Evolutionary conservation across 2,113 vertebrate genomes (phyloP), one percentile per base, ranked within the genome.

Genomic region (Donacobius atricapilla): DNA sequence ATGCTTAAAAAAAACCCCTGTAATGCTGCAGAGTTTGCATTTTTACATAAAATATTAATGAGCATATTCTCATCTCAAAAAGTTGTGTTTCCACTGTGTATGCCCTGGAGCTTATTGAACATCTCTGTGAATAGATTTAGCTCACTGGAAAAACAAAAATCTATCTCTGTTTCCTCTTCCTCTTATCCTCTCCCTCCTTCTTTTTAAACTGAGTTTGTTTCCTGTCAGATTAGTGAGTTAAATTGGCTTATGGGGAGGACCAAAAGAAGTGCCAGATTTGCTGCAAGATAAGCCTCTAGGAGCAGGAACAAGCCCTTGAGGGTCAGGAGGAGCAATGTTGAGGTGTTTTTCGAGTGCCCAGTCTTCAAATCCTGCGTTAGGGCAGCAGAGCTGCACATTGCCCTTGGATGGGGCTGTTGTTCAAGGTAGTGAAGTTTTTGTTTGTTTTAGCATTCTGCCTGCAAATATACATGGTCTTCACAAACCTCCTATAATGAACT

Each of bases 191-290:
- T 57, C 80, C 30, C 37, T 28, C 20, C 28, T 30, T n/a, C 15
- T 66, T 90, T 94, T 80, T 58, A 60, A 92, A 93, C 63, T 37
- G 76, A 54, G 86, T 93, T 96, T 96, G 90, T 95, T 97, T 97
- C 96, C 96, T 96, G 92, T 83, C 88, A 95, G 92, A 97, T 95
- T 94, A 97, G 71, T 33, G 68, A 90, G 83, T 93, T 90, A 94
- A 96, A 92, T 50, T 93, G 85, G 75, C 19, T 93, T 90, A 73
- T 54, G 68, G 21, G 24, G 71, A 78, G 68, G 68, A 86, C 86
- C 10, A 4, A 77, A 83, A 92, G 64, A 94, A 83, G 71, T 89
- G 89, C 68, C 88, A 95, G 86, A 94, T 96, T 95, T 83, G 90
- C 66, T 86, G 79, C 71, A 57, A 88, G 95, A 93, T 94, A 96